These are phyloP conservation scores for Anoplopoma fimbria DNA, from an alignment of 2,113 vertebrate species.

Conservation along the genomic window DNA sequence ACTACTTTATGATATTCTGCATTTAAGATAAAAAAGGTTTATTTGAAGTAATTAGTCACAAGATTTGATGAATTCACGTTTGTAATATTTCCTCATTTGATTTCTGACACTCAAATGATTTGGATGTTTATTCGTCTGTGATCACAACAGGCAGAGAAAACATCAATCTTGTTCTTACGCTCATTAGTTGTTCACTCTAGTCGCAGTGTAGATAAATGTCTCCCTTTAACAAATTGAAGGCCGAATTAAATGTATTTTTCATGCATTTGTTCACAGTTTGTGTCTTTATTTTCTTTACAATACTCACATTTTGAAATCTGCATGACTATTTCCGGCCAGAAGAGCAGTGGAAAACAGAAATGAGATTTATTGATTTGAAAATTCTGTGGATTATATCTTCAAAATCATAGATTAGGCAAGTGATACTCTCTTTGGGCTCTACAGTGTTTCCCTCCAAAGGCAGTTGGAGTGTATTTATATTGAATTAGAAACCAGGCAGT, in stretches of 20 bases:
- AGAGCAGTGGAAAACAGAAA: background rate
- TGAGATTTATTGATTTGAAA: background rate
- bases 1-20: background rate
- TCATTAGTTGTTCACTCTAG: background rate
- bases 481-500: constrained; percentile 47
- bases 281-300: background rate
- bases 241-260: background rate
- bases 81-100: background rate
- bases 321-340: too few species aligned
- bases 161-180: background rate
- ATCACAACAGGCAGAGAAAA: background rate
- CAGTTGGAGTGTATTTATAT: constrained; percentile 53
- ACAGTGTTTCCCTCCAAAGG: constrained; percentile 27
- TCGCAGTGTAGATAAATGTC: background rate
- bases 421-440: constrained; percentile 1
- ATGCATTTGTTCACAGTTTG: background rate
- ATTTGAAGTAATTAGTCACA: background rate
- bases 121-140: background rate
- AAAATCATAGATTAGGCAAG: constrained; percentile 1
- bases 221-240: background rate
- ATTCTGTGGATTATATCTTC: background rate
- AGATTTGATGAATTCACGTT: background rate
- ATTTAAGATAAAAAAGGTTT: background rate
- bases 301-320: background rate
- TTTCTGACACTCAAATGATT: background rate